Evolutionary conservation across 92 coral and sea anemone genomes (phyloP), one percentile per base, ranked within the genome.

Genomic region (Desmophyllum pertusum): DNA sequence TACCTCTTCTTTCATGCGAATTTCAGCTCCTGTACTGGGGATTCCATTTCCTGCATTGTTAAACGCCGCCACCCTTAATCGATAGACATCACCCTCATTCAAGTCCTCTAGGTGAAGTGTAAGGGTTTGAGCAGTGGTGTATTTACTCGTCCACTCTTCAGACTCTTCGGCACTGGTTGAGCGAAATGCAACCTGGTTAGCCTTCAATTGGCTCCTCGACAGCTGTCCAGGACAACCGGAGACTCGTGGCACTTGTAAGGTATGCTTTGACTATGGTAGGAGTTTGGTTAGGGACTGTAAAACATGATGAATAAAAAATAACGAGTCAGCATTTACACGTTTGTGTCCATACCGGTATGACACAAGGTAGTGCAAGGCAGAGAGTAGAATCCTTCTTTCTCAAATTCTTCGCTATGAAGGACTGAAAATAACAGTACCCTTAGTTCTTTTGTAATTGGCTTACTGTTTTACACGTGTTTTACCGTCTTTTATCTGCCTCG

Each of bases 21-120:
- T 27, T 43, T 77, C 35, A 21, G 43, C 79, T 42, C 88, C 91
- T 39, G 40, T 39, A 25, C 91, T 86, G 6, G 85, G 83, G 15
- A 90, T 68, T 18, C 93, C 93, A 42, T 72, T 78, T 15, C 88
- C 91, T 23, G 45, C 74, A 23, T 46, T 59, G 23, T 87, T 90
- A 17, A 83, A 77, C 15, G 83, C 86, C 52, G 75, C 88, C 4
- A 90, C 75, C 40, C 89, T 57, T 30, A 90, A 39, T 29, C 91
- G 65, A 62, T 90, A 87, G 30, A 72, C 83, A 23, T 64, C 75
- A 33, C 42, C 50, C 25, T 82, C 55, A 7, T 31, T 11, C 45
- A 90, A 46, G 23, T 74, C 33, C 23, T 73, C 81, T 31, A 90
- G 63, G 9, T 70, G 74, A 17, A 62, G 59, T 0, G 86, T 87